Base-by-base conservation (phyloP, 2,888 invertebrate genomes). In the Flexamia atlantica region DNA sequence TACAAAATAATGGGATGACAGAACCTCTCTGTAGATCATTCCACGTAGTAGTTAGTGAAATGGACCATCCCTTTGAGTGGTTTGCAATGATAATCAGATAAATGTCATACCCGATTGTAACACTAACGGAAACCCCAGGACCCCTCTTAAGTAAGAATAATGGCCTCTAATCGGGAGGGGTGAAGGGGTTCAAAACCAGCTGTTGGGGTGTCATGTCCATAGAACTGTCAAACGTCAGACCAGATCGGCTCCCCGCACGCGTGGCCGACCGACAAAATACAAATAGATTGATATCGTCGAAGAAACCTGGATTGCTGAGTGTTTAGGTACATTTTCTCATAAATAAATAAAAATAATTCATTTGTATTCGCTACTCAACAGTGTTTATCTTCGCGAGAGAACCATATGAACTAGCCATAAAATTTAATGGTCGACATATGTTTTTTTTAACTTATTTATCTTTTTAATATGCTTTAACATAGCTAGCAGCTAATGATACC, bases 61-160 rank as follows among this genome's bases (percentile, higher is more conserved):
- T 64, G 64, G 64, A 23, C 64, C 64, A 64, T 64, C 64, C 64
- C 64, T 64, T 64, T 64, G 64, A 64, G 64, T 64, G 64, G 64
- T 64, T 28, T 28, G 64, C 64, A 28, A 64, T 64, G 64, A 64
- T 64, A 64, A 64, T 64, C 64, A 64, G 64, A 64, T 64, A 64
- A 64, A 64, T 64, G 64, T 64, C 64, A 64, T 64, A 30, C 64
- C 14, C 64, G 64, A 64, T 64, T 64, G 64, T 64, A 64, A 64
- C 64, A 64, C 28, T 64, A 64, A 64, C 64, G 64, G 64, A 64
- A 64, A 64, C 64, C 64, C 64, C 64, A 64, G 64, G 64, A 64
- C 64, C 64, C 64, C 64, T 64, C 64, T 64, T 64, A 64, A 64
- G 64, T 64, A 64, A 64, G 64, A 64, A 64, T 64, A 64, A 64